Conservation (phyloP, 2,113 vertebrate genomes). For the Nothobranchius kuhntae region DNA sequence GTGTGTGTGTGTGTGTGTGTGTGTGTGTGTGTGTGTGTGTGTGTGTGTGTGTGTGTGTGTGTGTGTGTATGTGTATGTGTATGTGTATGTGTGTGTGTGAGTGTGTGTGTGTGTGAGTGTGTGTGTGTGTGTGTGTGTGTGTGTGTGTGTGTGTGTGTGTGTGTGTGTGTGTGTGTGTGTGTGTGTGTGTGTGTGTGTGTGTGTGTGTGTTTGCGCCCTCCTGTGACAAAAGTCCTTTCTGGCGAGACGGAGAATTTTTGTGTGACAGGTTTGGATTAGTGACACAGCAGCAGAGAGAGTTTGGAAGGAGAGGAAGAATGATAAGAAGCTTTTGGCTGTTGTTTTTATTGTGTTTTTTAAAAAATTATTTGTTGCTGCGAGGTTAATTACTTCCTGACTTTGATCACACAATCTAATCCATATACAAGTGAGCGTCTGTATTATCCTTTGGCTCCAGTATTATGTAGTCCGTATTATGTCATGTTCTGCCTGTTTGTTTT, state of each 20-base stretch:
- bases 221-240: conserved; percentile 39
- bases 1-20: too few relatives aligned
- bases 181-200: conserved; percentile 4
- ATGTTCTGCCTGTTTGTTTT: background rate
- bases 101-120: conserved; percentile 24
- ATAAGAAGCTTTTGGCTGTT: conserved; percentile 12
- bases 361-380: conserved; percentile 11
- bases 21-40: too few relatives aligned
- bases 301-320: background rate
- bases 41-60: too few relatives aligned
- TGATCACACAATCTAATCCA: conserved; percentile 14
- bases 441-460: background rate
- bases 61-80: background rate
- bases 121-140: too few relatives aligned
- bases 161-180: too few relatives aligned
- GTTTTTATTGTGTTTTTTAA: background rate
- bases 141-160: too few relatives aligned
- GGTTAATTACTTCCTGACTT: conserved; percentile 17
- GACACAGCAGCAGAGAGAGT: conserved; percentile 19
- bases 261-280: conserved; percentile 55
- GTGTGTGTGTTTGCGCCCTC: conserved; percentile 17
- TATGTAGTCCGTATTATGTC: background rate
- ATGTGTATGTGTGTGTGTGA: conserved; percentile 12
- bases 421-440: conserved; percentile 8
- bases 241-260: conserved; percentile 38